A percentile compares a stretch with the other conserved stretches of the same genome.
Conservation (phyloP, 2,797 vertebrate genomes). For the Glyptemys insculpta region DNA sequence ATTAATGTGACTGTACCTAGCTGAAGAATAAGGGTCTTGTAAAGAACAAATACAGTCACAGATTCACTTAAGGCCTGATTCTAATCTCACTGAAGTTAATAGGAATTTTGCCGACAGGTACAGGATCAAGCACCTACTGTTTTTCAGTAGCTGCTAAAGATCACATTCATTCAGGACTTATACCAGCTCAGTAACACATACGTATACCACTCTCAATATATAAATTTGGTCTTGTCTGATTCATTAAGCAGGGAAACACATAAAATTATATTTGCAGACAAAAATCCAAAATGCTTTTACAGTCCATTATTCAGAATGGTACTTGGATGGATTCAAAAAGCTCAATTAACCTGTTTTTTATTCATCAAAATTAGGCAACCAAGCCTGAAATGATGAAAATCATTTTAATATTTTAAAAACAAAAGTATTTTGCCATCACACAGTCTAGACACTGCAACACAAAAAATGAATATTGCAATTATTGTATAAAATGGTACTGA, state of each 20-base stretch:
- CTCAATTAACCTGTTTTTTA: neutral
- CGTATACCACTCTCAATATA: neutral
- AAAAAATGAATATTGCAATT: neutral
- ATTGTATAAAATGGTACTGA: slow-evolving; percentile 9
- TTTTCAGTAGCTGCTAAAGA: neutral
- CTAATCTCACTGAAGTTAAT: neutral
- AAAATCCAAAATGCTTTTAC: neutral
- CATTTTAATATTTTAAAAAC: slow-evolving; percentile 15
- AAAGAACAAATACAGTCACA: neutral
- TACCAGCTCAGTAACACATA: neutral
- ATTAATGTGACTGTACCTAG: neutral
- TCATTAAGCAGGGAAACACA: neutral
- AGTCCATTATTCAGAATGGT: neutral
- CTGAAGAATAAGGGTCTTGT: neutral
- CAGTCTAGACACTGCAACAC: neutral
- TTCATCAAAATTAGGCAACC: neutral
- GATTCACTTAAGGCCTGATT: neutral
- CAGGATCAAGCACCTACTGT: neutral
- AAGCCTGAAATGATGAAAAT: neutral
- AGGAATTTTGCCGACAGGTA: neutral
- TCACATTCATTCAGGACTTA: neutral
- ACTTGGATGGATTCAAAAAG: neutral
- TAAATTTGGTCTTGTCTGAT: neutral
- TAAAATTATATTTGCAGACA: neutral
- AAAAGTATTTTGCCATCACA: neutral